These are phyloP conservation scores for Catharus minimus DNA, from an alignment of 2,113 vertebrate species.

Conservation along the genomic window DNA sequence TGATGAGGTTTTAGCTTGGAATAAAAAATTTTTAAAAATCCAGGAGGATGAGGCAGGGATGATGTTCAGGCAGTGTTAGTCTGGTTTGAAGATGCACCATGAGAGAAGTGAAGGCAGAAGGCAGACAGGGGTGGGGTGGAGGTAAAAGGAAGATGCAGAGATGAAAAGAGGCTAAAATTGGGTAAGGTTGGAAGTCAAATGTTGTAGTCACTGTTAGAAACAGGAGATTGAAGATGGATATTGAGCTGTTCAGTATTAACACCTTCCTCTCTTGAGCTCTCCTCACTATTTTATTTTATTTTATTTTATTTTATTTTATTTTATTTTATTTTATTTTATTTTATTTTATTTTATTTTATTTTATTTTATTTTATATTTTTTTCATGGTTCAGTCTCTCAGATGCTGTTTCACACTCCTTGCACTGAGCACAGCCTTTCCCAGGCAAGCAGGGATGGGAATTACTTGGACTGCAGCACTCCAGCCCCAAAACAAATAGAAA, in stretches of 20 bases:
- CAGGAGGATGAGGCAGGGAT: not conserved
- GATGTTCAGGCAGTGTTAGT: not conserved
- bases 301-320: not conserved
- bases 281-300: not conserved
- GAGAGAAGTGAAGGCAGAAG: not conserved
- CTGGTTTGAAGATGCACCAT: not conserved
- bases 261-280: not conserved
- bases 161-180: not conserved
- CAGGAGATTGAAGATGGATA: not conserved
- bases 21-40: not conserved
- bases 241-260: not conserved
- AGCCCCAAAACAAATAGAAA: not conserved
- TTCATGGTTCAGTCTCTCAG: not conserved
- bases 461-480: not conserved
- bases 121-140: not conserved
- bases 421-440: not conserved
- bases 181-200: not conserved
- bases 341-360: too few species aligned
- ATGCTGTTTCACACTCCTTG: not conserved
- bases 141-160: not conserved
- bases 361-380: not conserved
- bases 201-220: not conserved
- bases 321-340: too few species aligned
- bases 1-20: not conserved
- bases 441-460: not conserved